Conservation (phyloP, 2,888 invertebrate species). For the Drosophila borborema region DNA sequence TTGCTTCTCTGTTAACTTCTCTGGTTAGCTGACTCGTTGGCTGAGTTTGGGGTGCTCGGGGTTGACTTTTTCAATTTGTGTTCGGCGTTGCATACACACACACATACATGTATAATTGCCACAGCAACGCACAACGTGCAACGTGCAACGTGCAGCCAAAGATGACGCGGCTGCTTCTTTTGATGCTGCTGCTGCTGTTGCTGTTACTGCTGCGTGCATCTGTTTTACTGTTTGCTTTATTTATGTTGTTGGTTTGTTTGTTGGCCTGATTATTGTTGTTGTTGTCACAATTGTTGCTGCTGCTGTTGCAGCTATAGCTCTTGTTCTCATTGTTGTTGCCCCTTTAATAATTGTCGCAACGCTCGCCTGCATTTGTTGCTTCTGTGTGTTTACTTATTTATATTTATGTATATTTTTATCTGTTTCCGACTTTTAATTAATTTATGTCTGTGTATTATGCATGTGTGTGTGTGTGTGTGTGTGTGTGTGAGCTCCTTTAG, state of each 20-base stretch:
- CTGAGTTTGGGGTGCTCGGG: slow-evolving; percentile 27
- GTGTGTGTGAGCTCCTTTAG: slow-evolving; percentile 35
- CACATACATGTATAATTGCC: slow-evolving; percentile 55
- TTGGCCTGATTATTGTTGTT: slow-evolving; percentile 33
- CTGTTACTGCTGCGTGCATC: slow-evolving; percentile 40
- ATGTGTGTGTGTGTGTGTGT: neutral
- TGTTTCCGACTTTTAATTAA: slow-evolving; percentile 80
- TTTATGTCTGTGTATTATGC: slow-evolving; percentile 47
- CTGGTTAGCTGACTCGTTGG: slow-evolving; percentile 30
- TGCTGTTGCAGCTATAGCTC: slow-evolving; percentile 22
- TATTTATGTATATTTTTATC: slow-evolving; percentile 67
- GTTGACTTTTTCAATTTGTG: slow-evolving; percentile 77
- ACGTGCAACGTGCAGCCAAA: slow-evolving; percentile 48
- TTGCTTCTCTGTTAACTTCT: slow-evolving; percentile 27
- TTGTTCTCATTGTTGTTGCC: slow-evolving; percentile 26
- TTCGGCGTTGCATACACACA: slow-evolving; percentile 53
- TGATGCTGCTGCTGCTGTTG: slow-evolving; percentile 48
- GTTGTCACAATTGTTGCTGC: slow-evolving; percentile 23
- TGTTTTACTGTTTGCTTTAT: slow-evolving; percentile 50
- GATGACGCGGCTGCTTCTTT: slow-evolving; percentile 63
- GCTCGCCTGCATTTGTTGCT: slow-evolving; percentile 43
- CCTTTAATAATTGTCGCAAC: slow-evolving; percentile 73
- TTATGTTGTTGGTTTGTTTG: slow-evolving; percentile 38
- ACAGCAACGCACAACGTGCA: slow-evolving; percentile 27
- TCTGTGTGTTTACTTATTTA: slow-evolving; percentile 30